Evolutionary conservation across 2,888 invertebrate genomes (phyloP).

Genomic region (Macrostomum cliftonense): DNA sequence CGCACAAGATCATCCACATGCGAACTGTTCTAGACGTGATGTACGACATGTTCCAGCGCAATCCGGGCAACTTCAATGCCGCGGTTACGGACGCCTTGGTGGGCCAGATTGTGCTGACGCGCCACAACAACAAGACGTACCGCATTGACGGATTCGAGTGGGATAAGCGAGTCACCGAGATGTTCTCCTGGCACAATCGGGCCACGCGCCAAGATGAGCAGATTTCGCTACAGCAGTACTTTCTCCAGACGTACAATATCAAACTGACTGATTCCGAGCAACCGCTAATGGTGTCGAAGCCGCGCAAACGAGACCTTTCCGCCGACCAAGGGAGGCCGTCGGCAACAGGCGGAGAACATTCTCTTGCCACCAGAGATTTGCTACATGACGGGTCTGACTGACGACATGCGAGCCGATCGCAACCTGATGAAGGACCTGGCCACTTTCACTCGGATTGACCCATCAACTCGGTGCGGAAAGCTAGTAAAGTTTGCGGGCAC

Average conservation of each 20-base stretch:
- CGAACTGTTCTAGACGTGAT: slow-evolving; percentile 52
- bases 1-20: slow-evolving; percentile 63
- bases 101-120: slow-evolving; percentile 19
- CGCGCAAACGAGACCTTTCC: slow-evolving; percentile 48
- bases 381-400: slow-evolving; percentile 49
- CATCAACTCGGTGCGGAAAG: neutral
- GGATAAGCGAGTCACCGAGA: slow-evolving; percentile 49
- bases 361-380: slow-evolving; percentile 66
- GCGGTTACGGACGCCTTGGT: neutral
- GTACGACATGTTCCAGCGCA: slow-evolving; percentile 16
- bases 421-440: slow-evolving; percentile 51
- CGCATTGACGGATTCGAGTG: slow-evolving; percentile 66
- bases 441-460: slow-evolving; percentile 46
- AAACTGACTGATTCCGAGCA: slow-evolving; percentile 48
- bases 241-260: slow-evolving; percentile 47
- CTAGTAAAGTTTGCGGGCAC: neutral
- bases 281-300: slow-evolving; percentile 57
- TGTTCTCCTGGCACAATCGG: slow-evolving; percentile 41
- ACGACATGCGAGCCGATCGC: slow-evolving; percentile 42
- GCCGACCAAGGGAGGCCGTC: slow-evolving; percentile 9
- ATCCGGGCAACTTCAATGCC: neutral
- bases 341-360: slow-evolving; percentile 37
- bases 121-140: slow-evolving; percentile 75
- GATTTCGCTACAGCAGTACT: slow-evolving; percentile 8
- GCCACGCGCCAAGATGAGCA: neutral